Conservation (phyloP, 2,113 vertebrate genomes). For the Vulpes ferrilata region DNA sequence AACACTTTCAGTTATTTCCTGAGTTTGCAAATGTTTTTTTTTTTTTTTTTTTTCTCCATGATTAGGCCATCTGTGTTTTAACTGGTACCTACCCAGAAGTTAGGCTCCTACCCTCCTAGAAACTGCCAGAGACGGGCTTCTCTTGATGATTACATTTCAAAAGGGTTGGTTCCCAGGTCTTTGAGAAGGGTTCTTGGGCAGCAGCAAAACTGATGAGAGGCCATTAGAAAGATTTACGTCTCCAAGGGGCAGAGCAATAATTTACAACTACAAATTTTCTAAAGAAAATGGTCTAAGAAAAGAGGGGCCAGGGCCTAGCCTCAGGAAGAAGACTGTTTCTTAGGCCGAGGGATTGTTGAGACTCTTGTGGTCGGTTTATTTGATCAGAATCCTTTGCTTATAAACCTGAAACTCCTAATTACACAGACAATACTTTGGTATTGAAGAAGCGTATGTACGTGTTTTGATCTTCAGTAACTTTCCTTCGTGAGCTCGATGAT, state of each 20-base stretch:
- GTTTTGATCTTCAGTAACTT: slow-evolving; percentile 63
- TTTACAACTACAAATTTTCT: background rate
- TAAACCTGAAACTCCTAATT: slow-evolving; percentile 32
- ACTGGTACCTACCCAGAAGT: background rate
- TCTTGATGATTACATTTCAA: background rate
- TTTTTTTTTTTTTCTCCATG: background rate
- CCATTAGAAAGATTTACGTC: background rate
- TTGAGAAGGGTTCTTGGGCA: background rate
- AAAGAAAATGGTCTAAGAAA: slow-evolving; percentile 6
- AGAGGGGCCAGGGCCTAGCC: background rate
- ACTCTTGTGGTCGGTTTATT: background rate
- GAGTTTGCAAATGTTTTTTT: background rate
- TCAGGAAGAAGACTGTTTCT: background rate
- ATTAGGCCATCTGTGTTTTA: background rate
- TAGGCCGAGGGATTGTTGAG: background rate
- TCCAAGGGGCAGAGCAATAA: background rate
- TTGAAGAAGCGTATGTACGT: background rate
- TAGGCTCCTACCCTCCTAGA: background rate
- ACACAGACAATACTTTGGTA: background rate
- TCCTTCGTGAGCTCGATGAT: background rate
- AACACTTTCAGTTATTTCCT: background rate
- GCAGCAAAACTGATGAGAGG: background rate
- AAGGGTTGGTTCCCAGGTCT: background rate
- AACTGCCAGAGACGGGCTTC: background rate
- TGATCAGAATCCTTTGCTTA: background rate